Evolutionary conservation across 2,888 invertebrate genomes (phyloP).

Genomic region (Epinotia ramella): DNA sequence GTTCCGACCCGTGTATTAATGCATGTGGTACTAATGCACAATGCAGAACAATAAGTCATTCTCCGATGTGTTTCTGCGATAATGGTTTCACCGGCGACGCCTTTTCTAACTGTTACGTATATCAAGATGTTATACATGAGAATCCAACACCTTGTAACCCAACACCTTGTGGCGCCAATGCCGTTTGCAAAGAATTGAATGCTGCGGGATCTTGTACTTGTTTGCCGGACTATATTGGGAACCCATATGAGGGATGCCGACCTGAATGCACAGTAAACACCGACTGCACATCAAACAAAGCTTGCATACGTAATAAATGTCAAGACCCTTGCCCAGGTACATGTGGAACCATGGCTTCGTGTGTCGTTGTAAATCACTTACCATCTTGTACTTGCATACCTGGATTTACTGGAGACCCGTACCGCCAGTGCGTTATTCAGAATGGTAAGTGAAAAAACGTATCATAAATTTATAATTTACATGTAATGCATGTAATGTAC

Average conservation of each 20-base stretch:
- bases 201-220: constrained; percentile 89
- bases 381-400: constrained; percentile 88
- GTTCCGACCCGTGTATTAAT: constrained; percentile 87
- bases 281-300: constrained; percentile 89
- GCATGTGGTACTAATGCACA: constrained; percentile 90
- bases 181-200: constrained; percentile 86
- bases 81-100: constrained; percentile 89
- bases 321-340: constrained; percentile 92
- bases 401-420: constrained; percentile 91
- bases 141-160: constrained; percentile 84
- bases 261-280: constrained; percentile 90
- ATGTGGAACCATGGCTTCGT: constrained; percentile 89
- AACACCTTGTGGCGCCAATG: constrained; percentile 87
- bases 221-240: constrained; percentile 89
- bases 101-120: constrained; percentile 85
- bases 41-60: constrained; percentile 90
- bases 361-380: constrained; percentile 89
- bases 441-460: constrained; percentile 59
- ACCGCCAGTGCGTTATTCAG: constrained; percentile 83
- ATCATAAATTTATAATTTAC: not conserved
- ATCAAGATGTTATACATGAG: constrained; percentile 73
- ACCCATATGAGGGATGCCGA: constrained; percentile 91
- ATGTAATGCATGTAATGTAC: not conserved
- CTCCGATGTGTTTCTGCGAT: constrained; percentile 90
- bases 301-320: constrained; percentile 90